Evolutionary conservation across 1,140 invertebrate genomes (phyloP).

Genomic region (Uloborus diversus): DNA sequence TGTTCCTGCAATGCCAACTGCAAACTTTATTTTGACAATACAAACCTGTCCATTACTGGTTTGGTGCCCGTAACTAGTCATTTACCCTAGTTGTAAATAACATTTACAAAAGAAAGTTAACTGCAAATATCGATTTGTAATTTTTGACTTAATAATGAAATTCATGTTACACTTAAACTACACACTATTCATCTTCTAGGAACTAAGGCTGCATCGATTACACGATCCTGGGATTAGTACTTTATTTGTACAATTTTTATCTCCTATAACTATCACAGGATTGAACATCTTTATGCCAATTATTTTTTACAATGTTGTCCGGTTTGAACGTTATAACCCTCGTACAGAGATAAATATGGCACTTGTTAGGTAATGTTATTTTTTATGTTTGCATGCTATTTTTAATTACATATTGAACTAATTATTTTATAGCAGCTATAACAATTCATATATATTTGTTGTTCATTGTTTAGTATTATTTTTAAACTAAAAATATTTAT

Average conservation of each 20-base stretch:
- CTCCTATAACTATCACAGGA: slow-evolving; percentile 35
- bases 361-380: slow-evolving; percentile 28
- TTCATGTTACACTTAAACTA: no score
- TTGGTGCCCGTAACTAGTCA: no score
- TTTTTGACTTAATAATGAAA: no score
- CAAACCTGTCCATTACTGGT: background rate
- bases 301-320: slow-evolving; percentile 24
- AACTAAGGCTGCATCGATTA: slow-evolving; percentile 6
- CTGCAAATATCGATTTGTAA: no score
- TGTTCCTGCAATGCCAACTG: background rate
- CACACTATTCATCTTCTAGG: background rate
- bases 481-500: no score
- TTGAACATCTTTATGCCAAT: slow-evolving; percentile 37
- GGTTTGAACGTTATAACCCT: slow-evolving; percentile 32
- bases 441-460: no score
- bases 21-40: background rate
- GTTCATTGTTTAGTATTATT: no score
- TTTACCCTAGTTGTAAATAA: background rate
- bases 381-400: background rate
- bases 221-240: slow-evolving; percentile 18
- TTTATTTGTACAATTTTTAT: slow-evolving; percentile 27
- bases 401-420: no score
- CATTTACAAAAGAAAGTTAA: no score
- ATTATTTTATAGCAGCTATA: no score
- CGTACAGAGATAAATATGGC: slow-evolving; percentile 42